Base-by-base conservation (phyloP, 2,797 vertebrate species). In the Epinephelus malabaricus region DNA sequence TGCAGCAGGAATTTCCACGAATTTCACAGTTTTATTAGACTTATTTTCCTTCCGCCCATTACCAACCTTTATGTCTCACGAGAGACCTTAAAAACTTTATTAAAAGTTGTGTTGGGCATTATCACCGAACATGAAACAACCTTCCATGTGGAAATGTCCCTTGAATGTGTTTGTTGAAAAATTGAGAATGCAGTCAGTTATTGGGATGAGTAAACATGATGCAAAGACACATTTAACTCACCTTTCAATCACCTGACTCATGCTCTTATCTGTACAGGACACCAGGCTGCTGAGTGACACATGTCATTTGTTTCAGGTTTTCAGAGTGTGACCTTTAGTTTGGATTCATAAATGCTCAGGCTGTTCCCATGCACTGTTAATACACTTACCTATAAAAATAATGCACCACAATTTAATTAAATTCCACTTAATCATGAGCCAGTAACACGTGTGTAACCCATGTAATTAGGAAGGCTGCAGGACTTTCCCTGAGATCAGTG, bases 261-360 rank as follows among this genome's bases (percentile, higher is more conserved):
- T 21, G 51, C 38, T 69, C 56, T 83, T 78, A 83, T 87, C 69
- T 45, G 25, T 25, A 4, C 49, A 62, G 75, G 47, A 81, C 78
- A 89, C 58, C 81, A 65, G 55, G 71, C 64, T 5, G 46, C 59
- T 81, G 71, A 76, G 38, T 79, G 82, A 73, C 73, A 79, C 15
- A 1, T 30, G 50, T 34, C 70, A 61, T 82, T 67, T 81, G 25
- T 73, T 83, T 73, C 38, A 40, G 59, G 69, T 58, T 67, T 67
- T 66, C 45, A 60, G 30, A 27, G 61, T 59, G 5, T 40, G 49
- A 64, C 73, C 25, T 78, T 78, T 45, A 43, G 11, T 43, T 43
- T 43, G 11, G 9, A 43, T 43, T 43, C 11, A 10, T 34, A 34
- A 34, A 34, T 34, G 30, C 30, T 34, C 6, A 34, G 30, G 30